phyloP scores from a whole-genome alignment of 2,888 invertebrate species.

The Hypena proboscidalis region DNA sequence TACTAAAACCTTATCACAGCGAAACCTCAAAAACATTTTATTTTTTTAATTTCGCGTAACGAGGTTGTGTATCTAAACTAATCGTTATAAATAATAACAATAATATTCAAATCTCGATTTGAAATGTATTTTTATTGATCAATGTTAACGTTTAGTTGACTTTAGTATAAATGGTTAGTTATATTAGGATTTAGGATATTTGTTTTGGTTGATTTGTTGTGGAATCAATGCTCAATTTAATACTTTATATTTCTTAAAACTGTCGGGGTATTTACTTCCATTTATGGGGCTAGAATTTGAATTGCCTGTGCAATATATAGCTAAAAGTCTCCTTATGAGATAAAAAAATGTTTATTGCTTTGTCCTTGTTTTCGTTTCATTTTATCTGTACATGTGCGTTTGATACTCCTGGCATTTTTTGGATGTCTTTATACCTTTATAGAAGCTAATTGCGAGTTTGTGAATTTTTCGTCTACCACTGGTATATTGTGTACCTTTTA shows the following conservation, averaged over 20 bases:
- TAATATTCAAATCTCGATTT: conserved; percentile 62
- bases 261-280: too few relatives aligned
- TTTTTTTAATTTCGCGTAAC: conserved; percentile 23
- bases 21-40: conserved; percentile 18
- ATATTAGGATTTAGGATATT: conserved; percentile 32
- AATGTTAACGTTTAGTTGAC: conserved; percentile 37
- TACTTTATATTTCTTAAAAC: neutral
- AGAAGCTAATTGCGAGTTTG: too few relatives aligned
- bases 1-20: conserved; percentile 38
- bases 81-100: conserved; percentile 63
- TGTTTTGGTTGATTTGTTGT: conserved; percentile 27
- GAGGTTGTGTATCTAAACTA: conserved; percentile 48
- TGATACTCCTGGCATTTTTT: too few relatives aligned
- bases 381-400: too few relatives aligned
- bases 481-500: too few relatives aligned
- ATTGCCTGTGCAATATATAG: too few relatives aligned
- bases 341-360: too few relatives aligned
- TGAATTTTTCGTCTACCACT: too few relatives aligned
- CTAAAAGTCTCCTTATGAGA: too few relatives aligned
- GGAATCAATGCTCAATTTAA: conserved; percentile 7
- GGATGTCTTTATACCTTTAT: too few relatives aligned
- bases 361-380: too few relatives aligned
- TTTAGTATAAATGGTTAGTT: conserved; percentile 39
- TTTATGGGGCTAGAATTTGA: too few relatives aligned
- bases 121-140: conserved; percentile 48